Conservation (phyloP, 2,797 vertebrate species). For the Bradypus variegatus region DNA sequence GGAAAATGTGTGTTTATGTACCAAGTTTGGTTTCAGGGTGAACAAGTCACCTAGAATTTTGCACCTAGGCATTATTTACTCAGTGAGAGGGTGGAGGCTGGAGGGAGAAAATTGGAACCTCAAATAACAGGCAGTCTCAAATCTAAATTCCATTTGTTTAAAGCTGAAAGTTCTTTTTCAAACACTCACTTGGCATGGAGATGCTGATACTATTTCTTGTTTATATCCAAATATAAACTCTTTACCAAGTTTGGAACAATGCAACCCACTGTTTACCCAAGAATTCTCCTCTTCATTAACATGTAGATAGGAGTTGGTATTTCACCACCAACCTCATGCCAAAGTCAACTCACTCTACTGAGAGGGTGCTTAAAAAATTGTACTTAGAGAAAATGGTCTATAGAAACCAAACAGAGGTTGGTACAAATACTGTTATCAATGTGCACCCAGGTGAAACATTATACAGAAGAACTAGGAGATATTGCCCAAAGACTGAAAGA, state of each 20-base stretch:
- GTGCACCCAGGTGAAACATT: not conserved
- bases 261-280: not conserved
- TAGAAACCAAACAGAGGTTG: not conserved
- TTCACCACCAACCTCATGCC: not conserved
- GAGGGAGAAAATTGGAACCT: not conserved
- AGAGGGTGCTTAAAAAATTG: constrained; percentile 24
- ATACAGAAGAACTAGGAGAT: not conserved
- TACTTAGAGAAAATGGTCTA: not conserved
- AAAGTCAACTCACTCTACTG: constrained; percentile 1
- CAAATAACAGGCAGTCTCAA: not conserved
- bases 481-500: not conserved
- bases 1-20: not conserved
- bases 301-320: not conserved
- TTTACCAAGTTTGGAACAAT: not conserved
- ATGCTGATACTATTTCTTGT: not conserved
- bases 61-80: not conserved
- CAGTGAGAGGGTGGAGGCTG: not conserved
- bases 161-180: not conserved
- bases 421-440: constrained; percentile 5
- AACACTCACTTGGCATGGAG: not conserved
- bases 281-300: not conserved
- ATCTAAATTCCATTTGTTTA: not conserved
- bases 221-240: not conserved
- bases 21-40: not conserved
- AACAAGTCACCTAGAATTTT: not conserved